Evolutionary conservation across 2,797 vertebrate genomes (phyloP).

Genomic region (Gadopsis marmoratus): DNA sequence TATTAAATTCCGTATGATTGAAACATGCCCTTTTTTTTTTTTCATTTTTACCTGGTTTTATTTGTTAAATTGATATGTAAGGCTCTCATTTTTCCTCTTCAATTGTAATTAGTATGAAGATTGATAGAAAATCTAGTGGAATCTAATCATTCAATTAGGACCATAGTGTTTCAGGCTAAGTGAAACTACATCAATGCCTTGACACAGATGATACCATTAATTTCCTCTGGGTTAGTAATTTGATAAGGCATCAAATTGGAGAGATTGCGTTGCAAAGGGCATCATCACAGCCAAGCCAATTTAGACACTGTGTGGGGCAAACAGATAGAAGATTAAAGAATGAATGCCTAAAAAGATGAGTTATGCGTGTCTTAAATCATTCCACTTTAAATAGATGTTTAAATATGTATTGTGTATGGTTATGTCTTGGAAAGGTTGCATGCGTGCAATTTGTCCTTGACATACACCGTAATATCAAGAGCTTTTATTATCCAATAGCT

Average conservation of each 20-base stretch:
- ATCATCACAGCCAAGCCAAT: constrained; percentile 81
- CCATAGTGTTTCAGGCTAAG: constrained; percentile 83
- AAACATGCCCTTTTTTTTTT: constrained; percentile 54
- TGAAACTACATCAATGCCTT: constrained; percentile 83
- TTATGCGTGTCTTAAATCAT: constrained; percentile 42
- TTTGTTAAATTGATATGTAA: constrained; percentile 74
- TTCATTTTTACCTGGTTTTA: constrained; percentile 67
- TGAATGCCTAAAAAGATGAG: constrained; percentile 60
- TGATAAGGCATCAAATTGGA: constrained; percentile 84
- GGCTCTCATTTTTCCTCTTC: constrained; percentile 62
- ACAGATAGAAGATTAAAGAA: constrained; percentile 66
- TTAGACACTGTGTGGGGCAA: constrained; percentile 73
- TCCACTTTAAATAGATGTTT: constrained; percentile 28
- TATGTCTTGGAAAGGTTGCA: constrained; percentile 34
- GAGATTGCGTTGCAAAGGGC: constrained; percentile 83
- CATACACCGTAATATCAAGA: constrained; percentile 42
- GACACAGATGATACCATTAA: constrained; percentile 84
- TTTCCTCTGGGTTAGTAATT: constrained; percentile 86
- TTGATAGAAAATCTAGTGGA: constrained; percentile 79
- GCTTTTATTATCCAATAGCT: constrained; percentile 54
- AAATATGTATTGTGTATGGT: neutral
- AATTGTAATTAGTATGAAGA: constrained; percentile 78
- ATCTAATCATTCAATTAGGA: constrained; percentile 86
- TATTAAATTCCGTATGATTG: constrained; percentile 67
- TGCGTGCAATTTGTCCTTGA: constrained; percentile 51